Conservation (phyloP, 2,797 vertebrate genomes). For the Silurus aristotelis region DNA sequence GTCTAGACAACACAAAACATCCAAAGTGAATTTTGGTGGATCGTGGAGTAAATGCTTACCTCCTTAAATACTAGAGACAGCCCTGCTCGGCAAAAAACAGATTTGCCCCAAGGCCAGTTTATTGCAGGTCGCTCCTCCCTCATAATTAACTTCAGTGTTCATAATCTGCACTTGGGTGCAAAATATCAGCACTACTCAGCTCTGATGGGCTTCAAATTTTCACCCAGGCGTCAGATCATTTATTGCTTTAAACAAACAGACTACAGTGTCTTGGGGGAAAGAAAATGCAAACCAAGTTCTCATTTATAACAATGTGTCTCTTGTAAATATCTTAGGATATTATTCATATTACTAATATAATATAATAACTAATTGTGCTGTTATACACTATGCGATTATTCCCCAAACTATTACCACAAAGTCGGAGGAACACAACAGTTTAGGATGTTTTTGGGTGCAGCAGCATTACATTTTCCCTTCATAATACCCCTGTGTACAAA, state of each 20-base stretch:
- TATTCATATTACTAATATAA: not conserved
- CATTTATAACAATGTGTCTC: not conserved
- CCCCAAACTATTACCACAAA: too few species aligned
- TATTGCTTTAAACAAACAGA: constrained; percentile 17
- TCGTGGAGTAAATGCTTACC: constrained; percentile 64
- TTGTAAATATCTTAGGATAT: too few species aligned
- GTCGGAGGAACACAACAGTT: too few species aligned
- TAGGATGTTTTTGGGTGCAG: too few species aligned
- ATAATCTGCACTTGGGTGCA: constrained; percentile 53
- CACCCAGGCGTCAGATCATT: constrained; percentile 36
- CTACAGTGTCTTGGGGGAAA: not conserved
- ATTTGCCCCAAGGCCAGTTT: constrained; percentile 65
- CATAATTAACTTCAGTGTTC: constrained; percentile 65
- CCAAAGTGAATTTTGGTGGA: constrained; percentile 56
- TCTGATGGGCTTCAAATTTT: constrained; percentile 33
- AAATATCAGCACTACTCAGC: constrained; percentile 40
- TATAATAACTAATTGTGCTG: not conserved
- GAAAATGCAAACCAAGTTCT: not conserved
- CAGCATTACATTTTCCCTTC: too few species aligned
- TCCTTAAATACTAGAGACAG: constrained; percentile 55
- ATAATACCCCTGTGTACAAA: too few species aligned
- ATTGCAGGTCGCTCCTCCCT: constrained; percentile 73
- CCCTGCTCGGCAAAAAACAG: constrained; percentile 62
- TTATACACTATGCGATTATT: too few species aligned
- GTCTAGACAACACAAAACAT: constrained; percentile 56